Percentiles rank a stretch among this genome's conserved stretches.
Evolutionary conservation across 2,888 invertebrate species (phyloP).

Genomic region (Eugnorisma glareosa): DNA sequence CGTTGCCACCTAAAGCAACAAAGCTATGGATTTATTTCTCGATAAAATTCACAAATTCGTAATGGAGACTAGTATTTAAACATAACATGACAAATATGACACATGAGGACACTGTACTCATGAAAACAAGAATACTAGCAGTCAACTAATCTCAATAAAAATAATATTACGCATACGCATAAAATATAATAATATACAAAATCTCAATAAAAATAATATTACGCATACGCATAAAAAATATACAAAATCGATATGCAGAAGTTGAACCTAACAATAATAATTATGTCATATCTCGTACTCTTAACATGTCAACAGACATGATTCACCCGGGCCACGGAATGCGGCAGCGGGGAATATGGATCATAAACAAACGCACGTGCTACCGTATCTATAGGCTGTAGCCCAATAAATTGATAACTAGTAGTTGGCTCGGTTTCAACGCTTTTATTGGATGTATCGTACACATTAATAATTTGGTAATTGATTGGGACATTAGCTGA

Average conservation of each 20-base stretch:
- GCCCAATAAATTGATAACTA: constrained; percentile 65
- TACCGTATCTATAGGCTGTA: constrained; percentile 50
- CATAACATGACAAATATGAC: background rate
- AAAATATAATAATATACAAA: background rate
- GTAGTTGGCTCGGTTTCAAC: constrained; percentile 60
- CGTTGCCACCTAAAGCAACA: background rate
- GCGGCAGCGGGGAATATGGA: constrained; percentile 59
- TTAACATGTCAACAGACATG: constrained; percentile 61
- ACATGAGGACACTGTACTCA: too few relatives aligned
- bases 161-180: background rate
- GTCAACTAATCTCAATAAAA: background rate
- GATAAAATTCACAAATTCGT: background rate
- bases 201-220: too few relatives aligned
- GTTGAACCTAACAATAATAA: constrained; percentile 48
- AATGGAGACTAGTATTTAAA: background rate
- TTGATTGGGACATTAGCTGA: constrained; percentile 58
- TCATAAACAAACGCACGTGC: constrained; percentile 70
- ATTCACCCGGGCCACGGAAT: constrained; percentile 64
- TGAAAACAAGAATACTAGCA: background rate
- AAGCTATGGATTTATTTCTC: background rate
- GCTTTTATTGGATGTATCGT: constrained; percentile 50
- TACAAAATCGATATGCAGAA: constrained; percentile 16
- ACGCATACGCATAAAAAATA: background rate
- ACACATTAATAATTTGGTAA: constrained; percentile 59
- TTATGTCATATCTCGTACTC: constrained; percentile 45